phyloP scores from a whole-genome alignment of 2,888 invertebrate species.

The Brenthis daphne region DNA sequence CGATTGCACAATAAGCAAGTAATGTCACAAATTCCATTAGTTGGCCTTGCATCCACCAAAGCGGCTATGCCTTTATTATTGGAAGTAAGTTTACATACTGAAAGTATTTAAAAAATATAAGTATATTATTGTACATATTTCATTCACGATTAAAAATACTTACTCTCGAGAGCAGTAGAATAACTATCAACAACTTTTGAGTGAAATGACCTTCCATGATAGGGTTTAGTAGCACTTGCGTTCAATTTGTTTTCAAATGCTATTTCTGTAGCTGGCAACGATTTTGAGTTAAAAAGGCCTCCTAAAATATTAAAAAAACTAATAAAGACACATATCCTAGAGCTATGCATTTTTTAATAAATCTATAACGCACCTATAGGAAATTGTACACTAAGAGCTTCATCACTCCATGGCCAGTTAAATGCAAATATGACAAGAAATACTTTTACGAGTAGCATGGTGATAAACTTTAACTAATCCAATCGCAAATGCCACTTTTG shows the following conservation, averaged over 20 bases:
- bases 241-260: slow-evolving; percentile 58
- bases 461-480: slow-evolving; percentile 39
- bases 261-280: slow-evolving; percentile 51
- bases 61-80: slow-evolving; percentile 59
- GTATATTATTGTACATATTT: neutral
- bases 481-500: slow-evolving; percentile 42
- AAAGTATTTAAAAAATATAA: slow-evolving; percentile 26
- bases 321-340: no score
- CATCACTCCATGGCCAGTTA: slow-evolving; percentile 38
- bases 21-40: slow-evolving; percentile 66
- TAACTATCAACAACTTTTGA: slow-evolving; percentile 62
- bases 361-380: slow-evolving; percentile 58
- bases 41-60: slow-evolving; percentile 67
- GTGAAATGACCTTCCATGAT: slow-evolving; percentile 55
- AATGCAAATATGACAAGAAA: slow-evolving; percentile 47
- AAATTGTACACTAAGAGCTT: slow-evolving; percentile 50
- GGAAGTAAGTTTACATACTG: slow-evolving; percentile 66
- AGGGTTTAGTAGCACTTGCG: slow-evolving; percentile 51
- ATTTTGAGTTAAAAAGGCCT: slow-evolving; percentile 71
- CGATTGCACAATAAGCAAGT: slow-evolving; percentile 68
- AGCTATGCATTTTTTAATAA: neutral
- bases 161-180: slow-evolving; percentile 68
- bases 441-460: slow-evolving; percentile 46
- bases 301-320: slow-evolving; percentile 57
- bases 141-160: slow-evolving; percentile 36